phyloP scores from a whole-genome alignment of 2,888 invertebrate genomes.

The Clepsis dumicolana region DNA sequence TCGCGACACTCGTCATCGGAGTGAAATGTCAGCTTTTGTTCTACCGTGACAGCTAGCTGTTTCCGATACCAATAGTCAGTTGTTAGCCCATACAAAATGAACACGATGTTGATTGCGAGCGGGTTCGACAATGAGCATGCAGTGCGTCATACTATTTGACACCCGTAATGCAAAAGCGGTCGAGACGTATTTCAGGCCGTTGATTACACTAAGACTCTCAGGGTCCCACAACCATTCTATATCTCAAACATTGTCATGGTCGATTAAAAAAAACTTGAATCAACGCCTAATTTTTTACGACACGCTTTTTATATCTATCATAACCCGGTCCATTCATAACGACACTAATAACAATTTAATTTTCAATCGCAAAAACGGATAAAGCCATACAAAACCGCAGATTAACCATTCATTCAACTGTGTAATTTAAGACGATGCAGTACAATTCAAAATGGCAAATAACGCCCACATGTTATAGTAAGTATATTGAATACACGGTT shows the following conservation, averaged over 20 bases:
- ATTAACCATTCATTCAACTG: not conserved
- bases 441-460: not conserved
- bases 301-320: conserved; percentile 2
- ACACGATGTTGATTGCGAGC: no score
- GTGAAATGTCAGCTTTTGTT: no score
- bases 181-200: no score
- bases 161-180: no score
- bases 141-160: no score
- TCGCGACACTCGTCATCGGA: no score
- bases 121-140: no score
- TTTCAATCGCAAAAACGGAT: conserved; percentile 33
- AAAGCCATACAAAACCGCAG: conserved; percentile 27
- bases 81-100: no score
- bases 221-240: not conserved
- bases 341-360: conserved; percentile 36
- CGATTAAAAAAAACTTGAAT: not conserved
- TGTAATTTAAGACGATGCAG: not conserved
- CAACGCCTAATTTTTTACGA: not conserved
- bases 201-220: no score
- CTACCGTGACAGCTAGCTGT: no score
- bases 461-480: not conserved
- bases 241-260: not conserved
- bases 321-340: conserved; percentile 10
- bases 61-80: no score
- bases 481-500: not conserved